Evolutionary conservation across 2,113 vertebrate species (phyloP).

Genomic region (Cyanoderma ruficeps): DNA sequence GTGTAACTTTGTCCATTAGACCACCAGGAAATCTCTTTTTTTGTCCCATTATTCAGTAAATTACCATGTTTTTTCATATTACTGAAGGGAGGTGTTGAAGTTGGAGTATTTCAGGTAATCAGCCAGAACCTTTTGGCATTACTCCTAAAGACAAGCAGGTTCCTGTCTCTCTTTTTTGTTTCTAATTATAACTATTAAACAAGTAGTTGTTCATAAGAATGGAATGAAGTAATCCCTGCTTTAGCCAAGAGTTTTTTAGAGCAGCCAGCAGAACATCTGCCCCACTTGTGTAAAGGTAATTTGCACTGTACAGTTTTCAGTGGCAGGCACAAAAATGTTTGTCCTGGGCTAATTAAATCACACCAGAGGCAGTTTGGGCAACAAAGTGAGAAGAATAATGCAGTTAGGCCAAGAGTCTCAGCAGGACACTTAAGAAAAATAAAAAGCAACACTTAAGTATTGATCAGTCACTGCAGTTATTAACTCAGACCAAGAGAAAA

Average conservation of each 20-base stretch:
- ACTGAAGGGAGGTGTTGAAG: background rate
- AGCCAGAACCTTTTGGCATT: background rate
- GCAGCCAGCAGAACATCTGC: background rate
- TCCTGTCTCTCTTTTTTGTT: background rate
- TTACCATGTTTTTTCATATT: background rate
- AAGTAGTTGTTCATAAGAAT: background rate
- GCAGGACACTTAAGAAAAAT: background rate
- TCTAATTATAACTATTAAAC: background rate
- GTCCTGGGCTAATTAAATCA: background rate
- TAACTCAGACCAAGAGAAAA: background rate
- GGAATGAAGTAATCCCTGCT: background rate
- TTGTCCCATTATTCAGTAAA: background rate
- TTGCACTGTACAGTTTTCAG: background rate
- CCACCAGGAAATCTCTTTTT: background rate
- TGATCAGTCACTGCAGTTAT: background rate
- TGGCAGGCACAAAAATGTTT: background rate
- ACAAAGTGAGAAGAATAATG: background rate
- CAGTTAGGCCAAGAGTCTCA: background rate
- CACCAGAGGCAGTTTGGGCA: background rate
- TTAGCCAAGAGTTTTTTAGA: background rate
- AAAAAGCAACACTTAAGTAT: too few species aligned
- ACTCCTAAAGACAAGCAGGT: background rate
- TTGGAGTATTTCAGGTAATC: background rate
- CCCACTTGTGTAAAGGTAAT: background rate
- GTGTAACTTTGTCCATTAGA: background rate